Evolutionary conservation across 2,113 vertebrate genomes (phyloP), one percentile per base, ranked within the genome.

Genomic region (Alligator sinensis): DNA sequence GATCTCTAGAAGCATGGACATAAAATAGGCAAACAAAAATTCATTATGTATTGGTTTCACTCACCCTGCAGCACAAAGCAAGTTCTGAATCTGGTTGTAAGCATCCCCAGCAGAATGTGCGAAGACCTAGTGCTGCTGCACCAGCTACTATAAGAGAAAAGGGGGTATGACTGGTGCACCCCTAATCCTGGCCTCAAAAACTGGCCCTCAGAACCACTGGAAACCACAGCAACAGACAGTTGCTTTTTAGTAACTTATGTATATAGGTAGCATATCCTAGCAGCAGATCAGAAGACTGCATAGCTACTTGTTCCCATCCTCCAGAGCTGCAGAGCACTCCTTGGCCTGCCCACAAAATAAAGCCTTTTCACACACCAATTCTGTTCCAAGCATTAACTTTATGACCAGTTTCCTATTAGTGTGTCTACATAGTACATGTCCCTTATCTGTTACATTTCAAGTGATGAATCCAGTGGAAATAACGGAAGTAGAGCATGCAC

Each of bases 131-230:
- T 95, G 92, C 96, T 96, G 94, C 93, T 85, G 95, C 90, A 89
- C 94, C 94, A 96, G 95, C 93, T 95, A 93, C 93, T 88, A 62
- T 78, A 95, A 94, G 88, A 95, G 61, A 94, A 96, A 96, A 87
- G 88, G 76, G 62, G 77, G 57, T 80, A 86, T 95, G 89, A 92
- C 96, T 93, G 96, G 89, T 80, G 91, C 92, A 95, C 95, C 94
- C 84, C 93, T 95, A 93, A 95, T 95, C 90, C 80, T 84, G 94
- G 95, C 89, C 95, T 95, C 95, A 95, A 85, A 87, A 94, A 95
- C 70, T 95, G 94, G 83, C 82, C 94, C 58, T 84, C 91, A 90
- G 80, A 96, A 85, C 70, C 87, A 95, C 90, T 92, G 87, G 94
- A 96, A 96, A 92, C 62, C 4, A 2, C 91, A 91, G 92, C 89